phyloP scores from a whole-genome alignment of 2,888 invertebrate genomes.

The Cenopis cana region DNA sequence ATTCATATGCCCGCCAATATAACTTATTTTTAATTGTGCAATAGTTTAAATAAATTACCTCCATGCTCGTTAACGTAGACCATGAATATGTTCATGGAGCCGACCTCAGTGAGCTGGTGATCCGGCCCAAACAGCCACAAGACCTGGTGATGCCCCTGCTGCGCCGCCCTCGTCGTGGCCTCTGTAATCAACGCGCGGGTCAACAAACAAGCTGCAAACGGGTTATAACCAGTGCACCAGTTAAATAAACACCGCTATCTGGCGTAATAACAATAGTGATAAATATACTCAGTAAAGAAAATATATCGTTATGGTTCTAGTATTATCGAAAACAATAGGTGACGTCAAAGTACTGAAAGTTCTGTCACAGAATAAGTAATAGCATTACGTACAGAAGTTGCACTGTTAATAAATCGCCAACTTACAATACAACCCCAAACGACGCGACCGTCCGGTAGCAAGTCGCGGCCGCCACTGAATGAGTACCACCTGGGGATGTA shows the following conservation, averaged over 20 bases:
- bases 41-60: too few relatives aligned
- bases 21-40: too few relatives aligned
- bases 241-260: constrained; percentile 33
- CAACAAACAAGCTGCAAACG: constrained; percentile 2
- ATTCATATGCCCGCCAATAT: too few relatives aligned
- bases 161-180: constrained; percentile 90
- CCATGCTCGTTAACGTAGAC: constrained; percentile 94
- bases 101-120: constrained; percentile 97
- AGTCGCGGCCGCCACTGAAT: too few relatives aligned
- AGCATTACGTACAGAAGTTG: too few relatives aligned
- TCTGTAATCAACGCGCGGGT: constrained; percentile 65
- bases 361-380: too few relatives aligned
- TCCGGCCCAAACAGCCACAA: constrained; percentile 98
- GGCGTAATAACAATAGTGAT: constrained; percentile 11
- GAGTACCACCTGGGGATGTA: too few relatives aligned
- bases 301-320: not conserved
- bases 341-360: not conserved
- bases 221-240: constrained; percentile 5
- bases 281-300: not conserved
- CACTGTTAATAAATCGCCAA: too few relatives aligned
- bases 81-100: constrained; percentile 99
- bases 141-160: constrained; percentile 95
- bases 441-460: too few relatives aligned
- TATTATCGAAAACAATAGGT: constrained; percentile 1
- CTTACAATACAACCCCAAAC: too few relatives aligned